Evolutionary conservation across 2,797 vertebrate species (phyloP).

Genomic region (Spinus olivaceus): DNA sequence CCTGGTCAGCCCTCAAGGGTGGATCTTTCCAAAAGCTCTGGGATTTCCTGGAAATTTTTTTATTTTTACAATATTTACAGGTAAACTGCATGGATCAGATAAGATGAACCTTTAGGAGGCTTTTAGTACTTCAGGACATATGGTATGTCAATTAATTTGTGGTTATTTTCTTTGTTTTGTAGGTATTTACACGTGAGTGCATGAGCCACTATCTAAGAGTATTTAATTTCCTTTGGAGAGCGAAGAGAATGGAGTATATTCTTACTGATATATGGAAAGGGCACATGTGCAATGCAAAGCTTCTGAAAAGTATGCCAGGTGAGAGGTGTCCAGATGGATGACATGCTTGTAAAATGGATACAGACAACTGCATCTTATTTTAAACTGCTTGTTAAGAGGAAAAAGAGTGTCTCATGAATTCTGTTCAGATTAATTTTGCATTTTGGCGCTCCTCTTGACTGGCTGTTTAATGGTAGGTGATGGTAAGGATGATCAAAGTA

Average conservation of each 20-base stretch:
- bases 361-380: not conserved
- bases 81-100: not conserved
- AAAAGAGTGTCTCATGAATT: not conserved
- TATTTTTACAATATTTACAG: not conserved
- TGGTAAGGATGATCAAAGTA: not conserved
- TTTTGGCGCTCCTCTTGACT: not conserved
- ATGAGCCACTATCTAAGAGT: conserved; percentile 97
- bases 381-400: not conserved
- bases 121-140: not conserved
- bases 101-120: not conserved
- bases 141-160: not conserved
- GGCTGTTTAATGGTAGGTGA: not conserved
- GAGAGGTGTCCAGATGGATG: not conserved
- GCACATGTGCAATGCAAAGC: conserved; percentile 97
- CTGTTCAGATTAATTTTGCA: not conserved
- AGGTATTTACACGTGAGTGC: conserved; percentile 97
- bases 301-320: conserved; percentile 95
- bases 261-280: conserved; percentile 98
- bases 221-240: conserved; percentile 97
- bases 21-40: not conserved
- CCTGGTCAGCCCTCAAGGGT: not conserved
- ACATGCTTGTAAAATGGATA: not conserved
- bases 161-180: not conserved
- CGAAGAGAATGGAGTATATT: conserved; percentile 97
- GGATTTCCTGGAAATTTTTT: not conserved